Evolutionary conservation across 2,888 invertebrate genomes (phyloP).

Genomic region (Drosophila monieri): DNA sequence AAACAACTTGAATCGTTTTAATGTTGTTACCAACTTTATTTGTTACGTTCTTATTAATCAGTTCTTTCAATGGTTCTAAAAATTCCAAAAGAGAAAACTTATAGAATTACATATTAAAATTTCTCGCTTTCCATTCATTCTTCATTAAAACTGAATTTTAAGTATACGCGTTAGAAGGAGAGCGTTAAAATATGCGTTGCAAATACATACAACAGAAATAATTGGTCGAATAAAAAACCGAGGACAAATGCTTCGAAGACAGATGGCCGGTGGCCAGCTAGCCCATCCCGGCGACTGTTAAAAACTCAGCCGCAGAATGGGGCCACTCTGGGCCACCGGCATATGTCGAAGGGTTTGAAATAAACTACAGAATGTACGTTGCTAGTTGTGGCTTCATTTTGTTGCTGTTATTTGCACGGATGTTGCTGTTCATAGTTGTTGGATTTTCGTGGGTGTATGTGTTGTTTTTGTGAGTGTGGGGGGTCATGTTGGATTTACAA

Average conservation of each 20-base stretch:
- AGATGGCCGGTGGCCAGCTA: conserved; percentile 28
- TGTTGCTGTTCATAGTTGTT: conserved; percentile 61
- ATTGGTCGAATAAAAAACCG: conserved; percentile 40
- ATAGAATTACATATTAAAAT: conserved; percentile 70
- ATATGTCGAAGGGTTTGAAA: conserved; percentile 36
- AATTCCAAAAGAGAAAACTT: conserved; percentile 75
- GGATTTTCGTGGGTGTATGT: conserved; percentile 39
- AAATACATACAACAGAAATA: conserved; percentile 22
- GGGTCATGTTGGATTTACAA: conserved; percentile 80
- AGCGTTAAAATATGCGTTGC: conserved; percentile 39
- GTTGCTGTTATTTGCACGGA: conserved; percentile 35
- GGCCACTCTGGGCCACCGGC: conserved; percentile 31
- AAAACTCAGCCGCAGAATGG: conserved; percentile 61
- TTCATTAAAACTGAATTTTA: conserved; percentile 74
- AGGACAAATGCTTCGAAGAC: conserved; percentile 35
- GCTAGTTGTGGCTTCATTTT: conserved; percentile 55
- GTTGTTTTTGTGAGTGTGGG: conserved; percentile 31
- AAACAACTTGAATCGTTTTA: conserved; percentile 52
- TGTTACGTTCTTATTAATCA: conserved; percentile 81
- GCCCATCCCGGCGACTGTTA: conserved; percentile 37
- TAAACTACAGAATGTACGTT: conserved; percentile 80
- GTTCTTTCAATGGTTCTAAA: conserved; percentile 81
- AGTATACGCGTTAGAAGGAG: conserved; percentile 27
- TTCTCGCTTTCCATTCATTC: conserved; percentile 61
- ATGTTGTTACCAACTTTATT: conserved; percentile 79